Percentiles rank a stretch among this genome's conserved stretches.
These are phyloP conservation scores for Elmis aenea DNA, from an alignment of 2,888 invertebrate species.

Conservation along the genomic window DNA sequence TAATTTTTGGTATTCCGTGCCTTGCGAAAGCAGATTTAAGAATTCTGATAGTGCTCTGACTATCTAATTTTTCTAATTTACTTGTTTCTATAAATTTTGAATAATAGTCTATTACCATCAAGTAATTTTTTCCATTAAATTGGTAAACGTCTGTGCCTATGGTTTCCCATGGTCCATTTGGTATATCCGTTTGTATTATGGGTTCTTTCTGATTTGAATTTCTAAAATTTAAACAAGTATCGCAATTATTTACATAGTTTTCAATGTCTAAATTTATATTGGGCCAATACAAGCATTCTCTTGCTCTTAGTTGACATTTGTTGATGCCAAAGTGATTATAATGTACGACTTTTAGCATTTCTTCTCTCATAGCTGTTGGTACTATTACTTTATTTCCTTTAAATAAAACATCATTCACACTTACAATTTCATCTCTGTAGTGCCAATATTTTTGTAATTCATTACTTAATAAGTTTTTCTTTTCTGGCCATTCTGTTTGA, in stretches of 20 bases:
- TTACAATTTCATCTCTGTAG: slow-evolving; percentile 1
- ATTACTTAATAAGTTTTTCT: not conserved
- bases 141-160: slow-evolving; percentile 11
- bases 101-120: slow-evolving; percentile 8
- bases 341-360: slow-evolving; percentile 6
- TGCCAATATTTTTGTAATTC: too few relatives aligned
- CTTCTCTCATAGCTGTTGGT: slow-evolving; percentile 1
- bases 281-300: slow-evolving; percentile 7
- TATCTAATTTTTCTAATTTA: not conserved
- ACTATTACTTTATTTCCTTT: slow-evolving; percentile 2
- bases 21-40: slow-evolving; percentile 1
- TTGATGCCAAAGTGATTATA: slow-evolving; percentile 7
- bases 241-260: slow-evolving; percentile 7
- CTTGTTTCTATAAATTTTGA: slow-evolving; percentile 5
- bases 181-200: slow-evolving; percentile 7
- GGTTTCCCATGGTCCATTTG: slow-evolving; percentile 10
- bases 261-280: slow-evolving; percentile 9
- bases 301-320: slow-evolving; percentile 7
- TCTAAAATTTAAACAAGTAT: slow-evolving; percentile 5
- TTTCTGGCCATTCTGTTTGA: too few relatives aligned
- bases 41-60: not conserved
- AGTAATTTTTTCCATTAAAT: slow-evolving; percentile 6
- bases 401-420: slow-evolving; percentile 3
- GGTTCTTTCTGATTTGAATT: slow-evolving; percentile 14
- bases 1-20: slow-evolving; percentile 2